Conservation (phyloP, 2,797 vertebrate species). For the Chiroxiphia lanceolata region DNA sequence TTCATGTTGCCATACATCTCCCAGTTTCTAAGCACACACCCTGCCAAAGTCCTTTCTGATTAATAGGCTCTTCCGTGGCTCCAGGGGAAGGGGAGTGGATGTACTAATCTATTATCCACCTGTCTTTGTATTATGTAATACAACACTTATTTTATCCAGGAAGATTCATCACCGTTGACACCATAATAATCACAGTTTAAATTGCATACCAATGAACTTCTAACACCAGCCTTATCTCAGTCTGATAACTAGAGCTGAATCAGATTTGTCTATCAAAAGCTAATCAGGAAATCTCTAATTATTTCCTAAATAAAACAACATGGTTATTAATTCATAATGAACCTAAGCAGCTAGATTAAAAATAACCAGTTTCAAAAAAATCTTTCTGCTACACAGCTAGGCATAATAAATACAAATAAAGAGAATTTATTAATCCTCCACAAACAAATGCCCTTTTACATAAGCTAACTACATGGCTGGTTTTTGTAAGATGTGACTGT, state of each 20-base stretch:
- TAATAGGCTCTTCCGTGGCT: conserved; percentile 28
- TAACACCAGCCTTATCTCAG: background rate
- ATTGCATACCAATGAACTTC: conserved; percentile 1
- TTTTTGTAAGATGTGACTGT: background rate
- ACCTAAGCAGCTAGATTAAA: background rate
- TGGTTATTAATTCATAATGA: background rate
- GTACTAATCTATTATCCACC: conserved; percentile 47
- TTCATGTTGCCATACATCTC: background rate
- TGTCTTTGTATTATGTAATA: conserved; percentile 36
- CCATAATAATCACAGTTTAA: conserved; percentile 39
- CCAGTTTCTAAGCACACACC: background rate
- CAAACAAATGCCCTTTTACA: background rate
- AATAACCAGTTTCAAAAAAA: background rate
- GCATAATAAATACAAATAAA: background rate
- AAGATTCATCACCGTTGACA: conserved; percentile 31
- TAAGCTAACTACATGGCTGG: background rate
- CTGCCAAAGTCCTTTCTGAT: conserved; percentile 21
- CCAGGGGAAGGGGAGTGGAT: background rate
- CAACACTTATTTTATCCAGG: conserved; percentile 42
- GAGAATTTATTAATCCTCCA: background rate
- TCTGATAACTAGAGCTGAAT: background rate
- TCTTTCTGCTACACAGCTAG: background rate
- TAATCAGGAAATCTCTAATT: background rate
- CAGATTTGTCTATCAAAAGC: background rate
- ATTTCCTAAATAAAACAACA: background rate